Evolutionary conservation across 2,113 vertebrate genomes (phyloP), one percentile per base, ranked within the genome.

Genomic region (Helogale parvula): DNA sequence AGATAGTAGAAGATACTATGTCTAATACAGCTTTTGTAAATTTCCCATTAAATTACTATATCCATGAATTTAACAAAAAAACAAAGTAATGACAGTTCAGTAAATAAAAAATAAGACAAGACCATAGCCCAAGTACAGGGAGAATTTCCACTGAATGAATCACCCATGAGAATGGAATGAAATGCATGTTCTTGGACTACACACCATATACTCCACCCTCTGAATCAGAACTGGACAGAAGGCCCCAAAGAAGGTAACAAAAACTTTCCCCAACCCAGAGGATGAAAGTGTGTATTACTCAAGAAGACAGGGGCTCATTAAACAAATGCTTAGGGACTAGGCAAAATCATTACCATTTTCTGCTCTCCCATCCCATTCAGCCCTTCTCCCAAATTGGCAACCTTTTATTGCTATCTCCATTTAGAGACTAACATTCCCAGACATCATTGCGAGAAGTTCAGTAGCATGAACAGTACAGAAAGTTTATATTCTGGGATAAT

Each of bases 171-270:
- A 77, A 81, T 69, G 85, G 76, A 91, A 89, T 93, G 60, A 88
- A 93, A 86, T 79, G 19, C 66, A 65, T 66, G 29, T 38, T 88
- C 83, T 96, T 90, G 68, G 21, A 65, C 96, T 91, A 54, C 6
- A 91, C 1, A 90, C 50, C n/a, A 35, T 45, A 19, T 4, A 52
- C 79, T 94, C 72, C 89, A 80, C 96, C 93, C 92, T 94, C 95
- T 96, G 88, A 98, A 97, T 96, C 94, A 96, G 76, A 95, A 76
- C n/a, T 25, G 19, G 82, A 80, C 5, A 85, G 66, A 76, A 60
- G 10, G 85, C 35, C 35, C 47, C 45, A 41, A 68, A 71, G 68
- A 92, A 94, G 80, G 80, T 90, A 84, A 95, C 35, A 94, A 33
- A 68, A 86, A 54, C 35, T 88, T 68, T 69, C 29, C 83, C 77